phyloP scores from a whole-genome alignment of 2,888 invertebrate species.

The Xestoiulus laeticollis region DNA sequence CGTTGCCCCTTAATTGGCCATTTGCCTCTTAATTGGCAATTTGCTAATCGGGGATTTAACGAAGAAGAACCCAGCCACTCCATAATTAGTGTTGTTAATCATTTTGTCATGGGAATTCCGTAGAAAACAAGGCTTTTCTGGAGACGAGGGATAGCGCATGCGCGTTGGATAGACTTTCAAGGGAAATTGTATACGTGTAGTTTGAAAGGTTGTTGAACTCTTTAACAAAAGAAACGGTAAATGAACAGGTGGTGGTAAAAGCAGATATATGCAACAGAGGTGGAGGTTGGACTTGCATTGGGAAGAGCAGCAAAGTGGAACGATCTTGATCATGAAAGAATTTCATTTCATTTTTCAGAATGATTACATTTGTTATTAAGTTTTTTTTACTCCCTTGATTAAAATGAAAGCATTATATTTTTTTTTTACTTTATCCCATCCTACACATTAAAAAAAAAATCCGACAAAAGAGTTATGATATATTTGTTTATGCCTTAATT shows the following conservation, averaged over 20 bases:
- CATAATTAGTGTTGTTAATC: not conserved
- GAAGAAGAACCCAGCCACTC: not conserved
- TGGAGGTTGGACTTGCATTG: not conserved
- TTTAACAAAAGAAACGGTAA: not conserved
- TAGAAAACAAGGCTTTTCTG: not conserved
- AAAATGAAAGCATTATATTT: not conserved
- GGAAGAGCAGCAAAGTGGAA: not conserved
- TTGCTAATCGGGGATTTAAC: not conserved
- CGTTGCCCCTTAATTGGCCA: too few species aligned
- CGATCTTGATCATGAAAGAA: constrained; percentile 31
- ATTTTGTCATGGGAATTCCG: not conserved
- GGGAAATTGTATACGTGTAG: not conserved
- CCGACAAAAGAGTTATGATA: not conserved
- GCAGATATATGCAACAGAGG: not conserved
- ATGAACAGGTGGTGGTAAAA: not conserved
- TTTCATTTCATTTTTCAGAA: constrained; percentile 3
- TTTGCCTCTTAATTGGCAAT: too few species aligned
- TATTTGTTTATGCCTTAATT: not conserved
- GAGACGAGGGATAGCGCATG: not conserved
- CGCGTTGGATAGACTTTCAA: not conserved
- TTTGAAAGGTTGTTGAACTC: not conserved
- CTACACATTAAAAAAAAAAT: too few species aligned
- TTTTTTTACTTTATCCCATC: not conserved
- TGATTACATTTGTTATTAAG: not conserved
- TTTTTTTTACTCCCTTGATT: not conserved